Evolutionary conservation across 2,888 invertebrate species (phyloP), one percentile per base, ranked within the genome.

Genomic region (Lypha dubia): DNA sequence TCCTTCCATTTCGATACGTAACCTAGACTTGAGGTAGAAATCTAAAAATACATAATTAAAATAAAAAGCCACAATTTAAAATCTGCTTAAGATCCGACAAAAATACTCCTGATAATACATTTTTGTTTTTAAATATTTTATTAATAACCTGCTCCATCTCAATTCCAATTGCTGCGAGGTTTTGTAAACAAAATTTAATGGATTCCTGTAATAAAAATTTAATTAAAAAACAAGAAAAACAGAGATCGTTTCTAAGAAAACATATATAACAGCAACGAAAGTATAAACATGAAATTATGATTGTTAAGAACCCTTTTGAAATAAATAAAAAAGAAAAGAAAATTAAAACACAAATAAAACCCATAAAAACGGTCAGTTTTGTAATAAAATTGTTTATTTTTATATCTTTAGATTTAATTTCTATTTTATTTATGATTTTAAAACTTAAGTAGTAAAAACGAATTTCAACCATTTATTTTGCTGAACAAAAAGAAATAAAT

Each of bases 101-200:
- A 51, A 22, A 3, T 22, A 0, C 11, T 51, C 22, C 8, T 51
- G 22, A 49, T 22, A 22, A 22, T 49, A 20, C 1, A 22, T 20
- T 51, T 51, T 51, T 28, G 5, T 28, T 28, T 28, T 28, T 4
- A 4, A 4, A 4, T 28, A 28, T 28, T 28, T 46, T 17, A 46
- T 46, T 46, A 46, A 46, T 46, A 46, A 46, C 46, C 17, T 65
- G 1, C 32, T 20, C 1, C 17, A 17, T 49, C 9, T 49, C 49
- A 32, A 68, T 8, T 22, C 17, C 46, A 15, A 41, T 13, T 53
- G 41, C 22, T 70, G 5, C n/a, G 17, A 28, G 41, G 13, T 38
- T 20, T 44, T 75, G 68, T 63, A 68, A 74, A 44, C 41, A 53
- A 74, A 80, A 68, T 53, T 68, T 60, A 62, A 75, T 75, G 70